Percentiles rank a stretch among this genome's conserved stretches.
Conservation (phyloP, 2,888 invertebrate species). For the Ochropleura leucogaster region DNA sequence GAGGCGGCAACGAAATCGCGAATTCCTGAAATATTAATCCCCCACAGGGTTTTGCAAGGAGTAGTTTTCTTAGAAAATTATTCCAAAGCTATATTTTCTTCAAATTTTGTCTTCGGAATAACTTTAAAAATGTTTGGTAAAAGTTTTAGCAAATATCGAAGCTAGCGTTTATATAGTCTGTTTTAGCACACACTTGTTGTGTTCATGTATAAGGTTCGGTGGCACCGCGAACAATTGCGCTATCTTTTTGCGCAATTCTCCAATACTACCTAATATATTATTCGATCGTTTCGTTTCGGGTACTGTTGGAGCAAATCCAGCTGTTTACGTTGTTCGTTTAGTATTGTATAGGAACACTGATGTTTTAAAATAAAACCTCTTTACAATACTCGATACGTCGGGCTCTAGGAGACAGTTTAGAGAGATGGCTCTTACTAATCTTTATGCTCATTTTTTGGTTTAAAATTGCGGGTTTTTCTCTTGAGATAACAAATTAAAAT, state of each 20-base stretch:
- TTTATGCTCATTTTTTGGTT: slow-evolving; percentile 27
- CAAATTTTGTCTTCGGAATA: slow-evolving; percentile 28
- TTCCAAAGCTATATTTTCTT: slow-evolving; percentile 34
- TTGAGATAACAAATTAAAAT: background rate
- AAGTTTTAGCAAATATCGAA: slow-evolving; percentile 13
- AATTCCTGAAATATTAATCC: slow-evolving; percentile 17
- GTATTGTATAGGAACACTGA: slow-evolving; percentile 51
- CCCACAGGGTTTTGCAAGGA: slow-evolving; percentile 9
- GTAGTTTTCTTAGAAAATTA: slow-evolving; percentile 16
- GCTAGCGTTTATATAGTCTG: slow-evolving; percentile 12
- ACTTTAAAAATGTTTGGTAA: slow-evolving; percentile 10
- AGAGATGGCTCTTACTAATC: slow-evolving; percentile 46
- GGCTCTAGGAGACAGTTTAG: slow-evolving; percentile 38
- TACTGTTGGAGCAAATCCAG: slow-evolving; percentile 36
- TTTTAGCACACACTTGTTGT: slow-evolving; percentile 48
- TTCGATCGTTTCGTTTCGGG: slow-evolving; percentile 39
- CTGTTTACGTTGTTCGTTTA: slow-evolving; percentile 32
- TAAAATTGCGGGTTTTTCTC: slow-evolving; percentile 9
- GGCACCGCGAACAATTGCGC: slow-evolving; percentile 21
- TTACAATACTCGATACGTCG: slow-evolving; percentile 43
- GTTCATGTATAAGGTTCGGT: slow-evolving; percentile 34
- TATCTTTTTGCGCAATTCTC: slow-evolving; percentile 29
- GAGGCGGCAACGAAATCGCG: slow-evolving; percentile 1
- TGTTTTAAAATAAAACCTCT: slow-evolving; percentile 54
- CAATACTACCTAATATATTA: slow-evolving; percentile 38